Base-by-base conservation (phyloP, 1,140 invertebrate species). In the Triops longicaudatus region DNA sequence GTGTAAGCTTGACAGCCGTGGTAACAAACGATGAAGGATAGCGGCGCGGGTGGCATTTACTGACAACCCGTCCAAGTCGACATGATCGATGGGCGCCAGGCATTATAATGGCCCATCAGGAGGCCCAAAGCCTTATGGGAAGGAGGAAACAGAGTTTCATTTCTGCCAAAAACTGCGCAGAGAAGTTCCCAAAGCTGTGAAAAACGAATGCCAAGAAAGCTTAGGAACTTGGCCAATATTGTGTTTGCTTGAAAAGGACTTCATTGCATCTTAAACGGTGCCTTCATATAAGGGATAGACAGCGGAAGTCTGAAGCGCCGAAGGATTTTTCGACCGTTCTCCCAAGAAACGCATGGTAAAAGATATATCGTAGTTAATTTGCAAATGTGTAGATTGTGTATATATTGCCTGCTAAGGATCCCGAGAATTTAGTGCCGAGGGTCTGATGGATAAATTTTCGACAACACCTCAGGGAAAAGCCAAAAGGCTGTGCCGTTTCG, bases 11-110 rank as follows among this genome's bases (percentile, higher is more conserved):
- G 50, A 63, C 50, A 63, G 50, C 50, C 50, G 50, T 63, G 50
- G 50, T 63, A 63, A 63, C 50, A 63, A 63, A 63, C 50, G 50
- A 63, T 63, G 50, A 63, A 63, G 50, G 50, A 63, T 63, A 63
- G 50, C 50, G 50, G 50, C 50, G 50, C 50, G 50, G 50, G 50
- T 63, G 50, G 50, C 50, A 63, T 63, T 63, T 63, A 63, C 50
- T 63, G 50, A 63, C 50, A 63, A 14, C 50, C 50, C 50, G 50
- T 63, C 50, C 50, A 63, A 63, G 50, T 63, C 50, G 11, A 63
- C 50, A 63, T 63, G 50, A 63, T 63, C 50, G 50, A 63, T 63
- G 50, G 50, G 50, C 50, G 50, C 50, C 50, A 63, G 50, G 50
- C 50, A 63, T 63, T 63, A 63, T 63, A 63, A 63, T 63, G n/a